These are phyloP conservation scores for Macaria notata DNA, from an alignment of 2,888 invertebrate species.

Conservation along the genomic window DNA sequence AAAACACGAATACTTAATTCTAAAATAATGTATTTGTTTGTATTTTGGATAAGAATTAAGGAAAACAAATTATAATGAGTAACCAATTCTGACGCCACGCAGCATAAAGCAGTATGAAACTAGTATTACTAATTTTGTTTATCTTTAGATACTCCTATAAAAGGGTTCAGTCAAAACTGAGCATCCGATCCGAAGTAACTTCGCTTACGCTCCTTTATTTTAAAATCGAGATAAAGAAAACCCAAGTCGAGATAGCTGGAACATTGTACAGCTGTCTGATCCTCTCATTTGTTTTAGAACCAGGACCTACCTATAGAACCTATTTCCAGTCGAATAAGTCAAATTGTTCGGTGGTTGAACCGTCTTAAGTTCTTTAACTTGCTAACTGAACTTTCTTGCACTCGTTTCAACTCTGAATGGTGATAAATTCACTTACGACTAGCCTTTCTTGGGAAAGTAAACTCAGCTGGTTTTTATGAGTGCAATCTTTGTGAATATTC, in stretches of 20 bases:
- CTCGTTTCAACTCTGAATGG: conserved; percentile 10
- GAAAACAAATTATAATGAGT: no score
- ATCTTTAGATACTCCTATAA: no score
- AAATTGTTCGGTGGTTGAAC: conserved; percentile 36
- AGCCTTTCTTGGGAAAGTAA: neutral
- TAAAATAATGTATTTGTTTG: no score
- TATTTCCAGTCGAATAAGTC: conserved; percentile 35
- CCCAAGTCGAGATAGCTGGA: conserved; percentile 18
- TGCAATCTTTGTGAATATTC: neutral
- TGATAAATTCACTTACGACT: conserved; percentile 8
- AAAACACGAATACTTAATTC: no score
- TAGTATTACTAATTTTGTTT: no score
- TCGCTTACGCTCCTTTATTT: neutral
- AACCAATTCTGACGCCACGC: no score
- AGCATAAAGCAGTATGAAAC: no score
- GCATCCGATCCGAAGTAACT: no score
- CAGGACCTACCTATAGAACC: conserved; percentile 28
- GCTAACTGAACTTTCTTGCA: conserved; percentile 21
- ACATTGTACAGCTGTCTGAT: conserved; percentile 29
- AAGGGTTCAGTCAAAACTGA: no score
- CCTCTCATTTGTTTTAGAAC: conserved; percentile 33
- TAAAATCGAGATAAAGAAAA: conserved; percentile 16
- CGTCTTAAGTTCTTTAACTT: conserved; percentile 31
- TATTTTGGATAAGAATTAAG: no score
- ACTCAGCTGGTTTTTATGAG: neutral